These are phyloP conservation scores for Neodiprion virginianus DNA, from an alignment of 1,140 invertebrate species.

Conservation along the genomic window DNA sequence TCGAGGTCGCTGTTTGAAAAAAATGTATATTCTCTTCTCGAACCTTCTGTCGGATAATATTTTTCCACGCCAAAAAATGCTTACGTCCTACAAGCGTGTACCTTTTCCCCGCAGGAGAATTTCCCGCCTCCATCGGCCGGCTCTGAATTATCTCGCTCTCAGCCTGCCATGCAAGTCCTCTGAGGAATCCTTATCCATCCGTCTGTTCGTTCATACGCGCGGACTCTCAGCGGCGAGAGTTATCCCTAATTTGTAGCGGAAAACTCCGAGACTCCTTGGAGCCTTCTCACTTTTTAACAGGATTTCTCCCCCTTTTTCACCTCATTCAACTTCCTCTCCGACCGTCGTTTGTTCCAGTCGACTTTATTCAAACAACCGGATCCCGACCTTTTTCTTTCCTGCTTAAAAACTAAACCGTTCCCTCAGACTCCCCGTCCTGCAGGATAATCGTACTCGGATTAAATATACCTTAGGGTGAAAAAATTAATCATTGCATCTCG, in stretches of 20 bases:
- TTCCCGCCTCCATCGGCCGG: background rate
- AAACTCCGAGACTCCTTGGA: background rate
- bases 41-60: too few species aligned
- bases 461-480: too few species aligned
- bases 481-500: too few species aligned
- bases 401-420: too few species aligned
- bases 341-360: background rate
- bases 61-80: too few species aligned
- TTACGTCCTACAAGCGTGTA: background rate
- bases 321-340: background rate
- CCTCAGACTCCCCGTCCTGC: too few species aligned
- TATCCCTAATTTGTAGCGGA: slow-evolving; percentile 1
- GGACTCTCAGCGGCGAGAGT: background rate
- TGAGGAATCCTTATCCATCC: too few species aligned
- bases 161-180: too few species aligned
- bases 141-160: background rate
- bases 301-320: background rate
- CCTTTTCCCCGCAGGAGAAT: background rate
- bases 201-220: background rate
- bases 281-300: slow-evolving; percentile 4
- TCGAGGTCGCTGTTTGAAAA: too few species aligned
- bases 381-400: background rate
- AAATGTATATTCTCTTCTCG: too few species aligned
- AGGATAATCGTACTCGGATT: too few species aligned
- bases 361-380: background rate